Evolutionary conservation across 2,797 vertebrate genomes (phyloP).

Genomic region (Brachymystax lenok): DNA sequence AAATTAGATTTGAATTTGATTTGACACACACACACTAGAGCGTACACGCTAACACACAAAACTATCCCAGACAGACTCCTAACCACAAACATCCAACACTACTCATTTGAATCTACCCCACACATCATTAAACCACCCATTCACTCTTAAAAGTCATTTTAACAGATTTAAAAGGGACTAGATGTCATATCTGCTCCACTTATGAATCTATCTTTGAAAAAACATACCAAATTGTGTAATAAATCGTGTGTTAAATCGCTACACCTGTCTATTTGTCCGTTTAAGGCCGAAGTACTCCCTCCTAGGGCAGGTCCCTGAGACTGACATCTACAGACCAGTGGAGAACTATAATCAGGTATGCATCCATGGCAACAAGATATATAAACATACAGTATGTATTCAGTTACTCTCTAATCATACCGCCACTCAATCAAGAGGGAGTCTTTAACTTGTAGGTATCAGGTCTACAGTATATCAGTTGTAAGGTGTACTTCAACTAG

Average conservation of each 20-base stretch:
- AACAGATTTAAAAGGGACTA: background rate
- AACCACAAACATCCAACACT: background rate
- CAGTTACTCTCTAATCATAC: background rate
- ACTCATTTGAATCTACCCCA: background rate
- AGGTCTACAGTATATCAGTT: background rate
- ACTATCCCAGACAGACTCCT: background rate
- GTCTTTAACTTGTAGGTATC: background rate
- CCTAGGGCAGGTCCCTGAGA: slow-evolving; percentile 83
- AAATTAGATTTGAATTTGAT: too few species aligned
- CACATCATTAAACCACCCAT: background rate
- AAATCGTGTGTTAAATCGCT: background rate
- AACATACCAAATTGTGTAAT: background rate
- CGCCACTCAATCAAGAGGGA: background rate
- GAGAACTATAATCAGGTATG: slow-evolving; percentile 84
- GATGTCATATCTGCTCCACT: background rate
- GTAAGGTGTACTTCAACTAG: background rate
- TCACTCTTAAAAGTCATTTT: background rate
- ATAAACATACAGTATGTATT: background rate
- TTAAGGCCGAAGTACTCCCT: slow-evolving; percentile 88
- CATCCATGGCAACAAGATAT: background rate
- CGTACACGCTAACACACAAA: background rate
- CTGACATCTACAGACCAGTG: slow-evolving; percentile 87
- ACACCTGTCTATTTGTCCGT: background rate
- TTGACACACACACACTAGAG: background rate
- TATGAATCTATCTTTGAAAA: too few species aligned